Base-by-base conservation (phyloP, 2,888 invertebrate species). In the Auanema freiburgensis region DNA sequence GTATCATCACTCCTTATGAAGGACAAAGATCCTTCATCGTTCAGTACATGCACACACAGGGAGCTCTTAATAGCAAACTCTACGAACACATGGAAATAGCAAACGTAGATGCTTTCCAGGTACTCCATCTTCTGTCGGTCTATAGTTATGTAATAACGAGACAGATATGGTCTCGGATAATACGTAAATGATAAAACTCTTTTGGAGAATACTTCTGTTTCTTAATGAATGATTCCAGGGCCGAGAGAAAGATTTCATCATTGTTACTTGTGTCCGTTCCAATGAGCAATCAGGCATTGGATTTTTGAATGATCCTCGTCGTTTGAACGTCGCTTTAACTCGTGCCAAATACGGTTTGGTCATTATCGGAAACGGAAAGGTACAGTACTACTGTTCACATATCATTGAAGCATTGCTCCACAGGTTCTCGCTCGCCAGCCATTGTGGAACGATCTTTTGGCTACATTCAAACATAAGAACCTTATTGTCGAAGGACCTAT, bases 281-380 rank as follows among this genome's bases (percentile, higher is more conserved):
- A 98, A 98, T 84, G 97, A 97, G 83, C 93, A 96, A 83, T 96
- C 97, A 84, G 97, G 95, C 46, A 98, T 99, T 79, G 98, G 98
- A 0, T 99, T 99, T 85, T 87, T 99, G 44, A 96, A 95, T 84
- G 98, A 99, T 85, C 97, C 98, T 0, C 88, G 98, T 1, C 91
- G 98, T 55, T 87, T 99, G 57, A 99, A 99, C 86, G 98, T 99
- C 0, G 98, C 98, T 0, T 86, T 99, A 18, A 99, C 98, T 0
- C 89, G 98, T 63, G 95, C 98, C 6, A 95, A 93, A 85, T 87
- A 84, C 69, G 83, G 80, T 21, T 66, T 82, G 51, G 96, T 99
- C 72, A 93, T 99, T 69, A 94, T 99, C 59, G 98, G 98, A 58
- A 99, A 98, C 86, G 97, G 98, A 0, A 98, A 97, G 86, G 69